phyloP scores from a whole-genome alignment of 2,888 invertebrate genomes.

The Standfussiana lucernea region DNA sequence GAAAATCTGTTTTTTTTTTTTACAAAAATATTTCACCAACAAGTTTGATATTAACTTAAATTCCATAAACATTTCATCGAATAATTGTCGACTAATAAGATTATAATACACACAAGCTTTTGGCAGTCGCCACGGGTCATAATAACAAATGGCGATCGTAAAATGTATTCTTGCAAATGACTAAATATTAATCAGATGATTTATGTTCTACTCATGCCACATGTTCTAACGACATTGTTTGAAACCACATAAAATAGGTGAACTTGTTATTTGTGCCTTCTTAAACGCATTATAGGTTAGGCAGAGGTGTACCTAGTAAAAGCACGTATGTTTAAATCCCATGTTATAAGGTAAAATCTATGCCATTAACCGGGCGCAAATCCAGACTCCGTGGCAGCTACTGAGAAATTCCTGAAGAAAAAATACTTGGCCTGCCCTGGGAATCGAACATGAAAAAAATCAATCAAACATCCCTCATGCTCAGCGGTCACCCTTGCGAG shows the following conservation, averaged over 20 bases:
- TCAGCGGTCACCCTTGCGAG: background rate
- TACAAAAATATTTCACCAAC: background rate
- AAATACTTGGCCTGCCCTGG: background rate
- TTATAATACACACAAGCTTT: slow-evolving; percentile 22
- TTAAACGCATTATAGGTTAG: background rate
- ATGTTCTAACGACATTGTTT: slow-evolving; percentile 16
- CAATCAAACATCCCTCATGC: too few species aligned
- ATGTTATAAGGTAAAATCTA: background rate
- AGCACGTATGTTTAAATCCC: background rate
- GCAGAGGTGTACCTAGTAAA: background rate
- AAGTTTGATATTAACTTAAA: background rate
- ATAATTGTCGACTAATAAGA: slow-evolving; percentile 15
- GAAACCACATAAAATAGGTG: background rate
- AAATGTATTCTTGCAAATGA: slow-evolving; percentile 41
- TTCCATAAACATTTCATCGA: background rate
- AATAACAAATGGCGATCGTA: slow-evolving; percentile 42
- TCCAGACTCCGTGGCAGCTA: background rate
- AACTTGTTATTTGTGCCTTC: background rate
- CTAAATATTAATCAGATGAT: slow-evolving; percentile 36
- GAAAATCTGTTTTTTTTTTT: too few species aligned
- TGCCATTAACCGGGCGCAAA: background rate
- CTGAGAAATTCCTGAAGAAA: background rate
- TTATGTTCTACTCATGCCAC: slow-evolving; percentile 37
- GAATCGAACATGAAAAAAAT: too few species aligned
- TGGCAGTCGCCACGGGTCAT: slow-evolving; percentile 38